phyloP scores from a whole-genome alignment of 1,140 invertebrate genomes.

The Drosophila paulistorum region DNA sequence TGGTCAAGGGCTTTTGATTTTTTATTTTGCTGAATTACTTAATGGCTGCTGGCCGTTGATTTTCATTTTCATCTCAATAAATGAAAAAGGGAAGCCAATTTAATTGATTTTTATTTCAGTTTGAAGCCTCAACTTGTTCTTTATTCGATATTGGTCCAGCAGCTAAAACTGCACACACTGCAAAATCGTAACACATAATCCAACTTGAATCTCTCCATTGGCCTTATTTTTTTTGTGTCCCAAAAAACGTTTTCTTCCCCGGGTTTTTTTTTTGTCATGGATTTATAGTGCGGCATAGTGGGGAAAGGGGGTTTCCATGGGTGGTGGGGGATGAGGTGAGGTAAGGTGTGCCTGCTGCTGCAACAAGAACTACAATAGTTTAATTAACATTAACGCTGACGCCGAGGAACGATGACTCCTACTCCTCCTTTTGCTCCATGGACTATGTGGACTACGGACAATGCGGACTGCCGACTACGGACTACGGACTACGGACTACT shows the following conservation, averaged over 20 bases:
- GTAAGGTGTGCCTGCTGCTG: neutral
- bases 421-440: neutral
- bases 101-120: slow-evolving; percentile 15
- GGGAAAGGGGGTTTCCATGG: neutral
- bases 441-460: slow-evolving; percentile 3
- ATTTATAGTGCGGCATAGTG: slow-evolving; percentile 42
- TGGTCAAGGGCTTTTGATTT: neutral
- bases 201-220: slow-evolving; percentile 47
- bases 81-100: neutral
- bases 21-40: neutral
- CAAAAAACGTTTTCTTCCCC: neutral
- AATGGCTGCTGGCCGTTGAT: neutral
- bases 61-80: neutral
- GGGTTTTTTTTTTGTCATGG: slow-evolving; percentile 15
- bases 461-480: neutral
- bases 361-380: slow-evolving; percentile 71
- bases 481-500: slow-evolving; percentile 2
- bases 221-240: slow-evolving; percentile 28
- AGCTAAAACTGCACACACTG: slow-evolving; percentile 51
- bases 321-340: neutral
- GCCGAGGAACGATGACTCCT: slow-evolving; percentile 17
- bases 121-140: neutral
- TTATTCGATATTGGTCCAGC: neutral
- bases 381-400: slow-evolving; percentile 81
- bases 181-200: slow-evolving; percentile 46